Evolutionary conservation across 1,140 invertebrate species (phyloP), one percentile per base, ranked within the genome.

Genomic region (Drosophila mauritiana): DNA sequence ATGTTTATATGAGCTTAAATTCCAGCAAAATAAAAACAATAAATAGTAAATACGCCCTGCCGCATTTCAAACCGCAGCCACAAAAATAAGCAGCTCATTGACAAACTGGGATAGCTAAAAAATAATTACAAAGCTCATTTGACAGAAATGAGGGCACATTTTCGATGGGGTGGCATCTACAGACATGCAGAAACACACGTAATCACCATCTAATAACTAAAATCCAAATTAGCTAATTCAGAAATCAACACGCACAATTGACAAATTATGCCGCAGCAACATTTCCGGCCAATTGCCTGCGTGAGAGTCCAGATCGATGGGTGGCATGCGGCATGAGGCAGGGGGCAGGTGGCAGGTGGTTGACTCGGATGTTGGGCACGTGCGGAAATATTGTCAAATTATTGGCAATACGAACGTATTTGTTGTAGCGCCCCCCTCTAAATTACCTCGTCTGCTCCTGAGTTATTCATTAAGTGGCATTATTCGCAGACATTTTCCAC

Each of bases 191-290:
- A 65, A 45, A 67, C 42, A 58, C 58, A 73, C 70, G 79, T 88
- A 88, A 86, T 86, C 82, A 88, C 69, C 83, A 88, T 83, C 79
- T 88, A 86, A 86, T 86, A 88, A 88, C 82, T 86, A 86, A 88
- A 88, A 88, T 88, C 84, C 67, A 89, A 88, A 88, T 88, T 88
- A 88, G 84, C 83, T 83, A 89, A 88, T 88, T 88, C 83, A 89
- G 83, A 88, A 88, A 88, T 88, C 83, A 89, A 84, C 83, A 88
- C 80, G 84, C 83, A 89, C 83, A 88, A 88, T 88, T 88, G 83
- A 88, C 83, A 88, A 88, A 88, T 88, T 88, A 88, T 88, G 84
- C 80, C 84, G 80, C 84, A 84, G 64, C 70, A 86, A 88, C 83
- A 88, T 88, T 88, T 88, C 83, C 83, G 84, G 83, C 72, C 79